A percentile compares a stretch with the other conserved stretches of the same genome.
Evolutionary conservation across 1,140 invertebrate genomes (phyloP).

Genomic region (Asobara japonica): DNA sequence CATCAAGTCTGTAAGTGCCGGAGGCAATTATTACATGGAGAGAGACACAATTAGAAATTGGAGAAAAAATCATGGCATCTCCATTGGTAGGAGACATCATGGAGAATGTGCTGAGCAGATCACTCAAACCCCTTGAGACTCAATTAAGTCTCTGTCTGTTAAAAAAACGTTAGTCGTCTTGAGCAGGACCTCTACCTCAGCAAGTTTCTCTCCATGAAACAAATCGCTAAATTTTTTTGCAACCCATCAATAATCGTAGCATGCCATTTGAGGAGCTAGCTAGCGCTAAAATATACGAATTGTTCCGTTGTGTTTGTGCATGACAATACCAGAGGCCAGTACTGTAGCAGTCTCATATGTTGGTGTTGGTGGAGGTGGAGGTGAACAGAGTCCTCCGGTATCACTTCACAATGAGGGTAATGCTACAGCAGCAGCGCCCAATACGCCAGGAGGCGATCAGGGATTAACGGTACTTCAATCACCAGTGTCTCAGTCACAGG

Average conservation of each 20-base stretch:
- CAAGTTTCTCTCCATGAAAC: too few species aligned
- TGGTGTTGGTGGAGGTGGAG: conserved; percentile 65
- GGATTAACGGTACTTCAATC: conserved; percentile 70
- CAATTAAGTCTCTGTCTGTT: too few species aligned
- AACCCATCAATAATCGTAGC: conserved; percentile 40
- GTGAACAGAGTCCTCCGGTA: conserved; percentile 70
- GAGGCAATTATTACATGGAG: not conserved
- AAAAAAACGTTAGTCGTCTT: too few species aligned
- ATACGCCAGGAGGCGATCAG: conserved; percentile 64
- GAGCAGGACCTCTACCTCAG: too few species aligned
- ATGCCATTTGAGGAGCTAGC: conserved; percentile 14
- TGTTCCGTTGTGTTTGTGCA: conserved; percentile 59
- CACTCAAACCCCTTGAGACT: too few species aligned
- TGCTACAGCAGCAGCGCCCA: conserved; percentile 66
- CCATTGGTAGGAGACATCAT: too few species aligned
- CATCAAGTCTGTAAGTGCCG: not conserved
- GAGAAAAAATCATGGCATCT: too few species aligned
- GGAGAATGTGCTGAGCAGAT: too few species aligned
- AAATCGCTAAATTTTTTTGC: conserved; percentile 6
- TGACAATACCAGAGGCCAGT: conserved; percentile 62
- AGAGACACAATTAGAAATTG: not conserved
- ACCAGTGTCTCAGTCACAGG: conserved; percentile 64
- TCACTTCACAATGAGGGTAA: conserved; percentile 69
- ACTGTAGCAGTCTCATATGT: conserved; percentile 69
- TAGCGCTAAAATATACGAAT: conserved; percentile 58